A percentile compares a stretch with the other conserved stretches of the same genome.
Conservation (phyloP, 2,113 vertebrate species). For the Coptodon rendalli region DNA sequence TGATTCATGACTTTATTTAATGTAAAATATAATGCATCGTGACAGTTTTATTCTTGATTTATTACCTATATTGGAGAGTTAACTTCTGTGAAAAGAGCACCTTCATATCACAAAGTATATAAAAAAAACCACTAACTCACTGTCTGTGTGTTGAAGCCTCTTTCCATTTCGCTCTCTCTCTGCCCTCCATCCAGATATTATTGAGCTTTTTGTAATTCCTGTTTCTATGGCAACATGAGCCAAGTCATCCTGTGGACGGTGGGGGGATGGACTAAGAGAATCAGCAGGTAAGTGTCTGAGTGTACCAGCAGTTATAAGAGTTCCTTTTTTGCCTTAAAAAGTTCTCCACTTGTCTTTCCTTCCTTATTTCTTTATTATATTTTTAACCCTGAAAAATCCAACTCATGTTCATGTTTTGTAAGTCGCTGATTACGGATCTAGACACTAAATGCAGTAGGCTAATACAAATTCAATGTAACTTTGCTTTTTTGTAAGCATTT, state of each 20-base stretch:
- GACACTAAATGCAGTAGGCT: neutral
- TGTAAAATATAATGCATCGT: neutral
- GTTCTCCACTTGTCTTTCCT: neutral
- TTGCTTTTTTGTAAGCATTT: neutral
- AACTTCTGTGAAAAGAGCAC: neutral
- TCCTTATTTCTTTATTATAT: neutral
- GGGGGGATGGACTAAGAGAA: slow-evolving; percentile 34
- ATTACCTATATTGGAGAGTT: neutral
- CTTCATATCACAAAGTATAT: neutral
- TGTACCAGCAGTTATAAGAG: slow-evolving; percentile 23
- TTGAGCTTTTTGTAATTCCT: slow-evolving; percentile 64
- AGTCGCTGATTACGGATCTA: neutral
- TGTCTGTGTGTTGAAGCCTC: neutral
- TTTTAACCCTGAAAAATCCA: neutral
- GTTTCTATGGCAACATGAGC: slow-evolving; percentile 73
- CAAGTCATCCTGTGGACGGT: slow-evolving; percentile 38
- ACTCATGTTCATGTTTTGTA: neutral
- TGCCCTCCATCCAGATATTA: slow-evolving; percentile 51
- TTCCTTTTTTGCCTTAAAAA: neutral
- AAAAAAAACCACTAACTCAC: neutral
- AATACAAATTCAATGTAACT: neutral
- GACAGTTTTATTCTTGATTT: neutral
- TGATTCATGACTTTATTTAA: neutral
- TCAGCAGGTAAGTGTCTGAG: slow-evolving; percentile 27
- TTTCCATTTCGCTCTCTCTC: neutral